Percentiles rank a stretch among this genome's conserved stretches.
Evolutionary conservation across 2,797 vertebrate species (phyloP).

Genomic region (Clarias pachynema): DNA sequence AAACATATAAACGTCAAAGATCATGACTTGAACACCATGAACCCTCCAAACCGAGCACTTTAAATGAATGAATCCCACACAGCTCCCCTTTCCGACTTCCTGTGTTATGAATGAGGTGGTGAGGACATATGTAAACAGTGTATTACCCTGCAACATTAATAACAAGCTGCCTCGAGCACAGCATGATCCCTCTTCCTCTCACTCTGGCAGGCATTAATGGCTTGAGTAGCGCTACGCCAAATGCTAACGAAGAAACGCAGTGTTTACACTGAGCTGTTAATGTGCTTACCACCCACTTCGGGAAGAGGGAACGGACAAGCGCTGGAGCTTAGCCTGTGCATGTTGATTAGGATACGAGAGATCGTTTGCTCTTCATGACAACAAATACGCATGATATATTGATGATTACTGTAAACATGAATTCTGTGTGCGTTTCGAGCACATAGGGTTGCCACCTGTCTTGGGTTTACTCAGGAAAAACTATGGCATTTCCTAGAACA

Average conservation of each 20-base stretch:
- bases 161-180: conserved; percentile 49
- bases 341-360: conserved; percentile 32
- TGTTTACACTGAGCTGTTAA: conserved; percentile 59
- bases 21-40: not conserved
- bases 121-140: conserved; percentile 49
- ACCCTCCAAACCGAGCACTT: not conserved
- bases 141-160: conserved; percentile 48
- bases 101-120: conserved; percentile 45
- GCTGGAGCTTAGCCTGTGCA: not conserved
- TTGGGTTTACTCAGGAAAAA: no score
- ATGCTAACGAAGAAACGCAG: conserved; percentile 55
- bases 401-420: conserved; percentile 48
- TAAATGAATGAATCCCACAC: conserved; percentile 14
- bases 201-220: conserved; percentile 54
- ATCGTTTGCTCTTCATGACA: conserved; percentile 28
- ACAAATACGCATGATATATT: conserved; percentile 52
- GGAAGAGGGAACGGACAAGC: not conserved
- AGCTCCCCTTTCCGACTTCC: conserved; percentile 3
- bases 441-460: not conserved
- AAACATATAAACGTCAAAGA: not conserved
- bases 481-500: no score
- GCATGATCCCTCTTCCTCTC: conserved; percentile 38
- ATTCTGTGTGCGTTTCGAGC: conserved; percentile 21
- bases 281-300: conserved; percentile 41
- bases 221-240: conserved; percentile 51